Conservation (phyloP, 2,113 vertebrate genomes). For the Pangasianodon hypophthalmus region DNA sequence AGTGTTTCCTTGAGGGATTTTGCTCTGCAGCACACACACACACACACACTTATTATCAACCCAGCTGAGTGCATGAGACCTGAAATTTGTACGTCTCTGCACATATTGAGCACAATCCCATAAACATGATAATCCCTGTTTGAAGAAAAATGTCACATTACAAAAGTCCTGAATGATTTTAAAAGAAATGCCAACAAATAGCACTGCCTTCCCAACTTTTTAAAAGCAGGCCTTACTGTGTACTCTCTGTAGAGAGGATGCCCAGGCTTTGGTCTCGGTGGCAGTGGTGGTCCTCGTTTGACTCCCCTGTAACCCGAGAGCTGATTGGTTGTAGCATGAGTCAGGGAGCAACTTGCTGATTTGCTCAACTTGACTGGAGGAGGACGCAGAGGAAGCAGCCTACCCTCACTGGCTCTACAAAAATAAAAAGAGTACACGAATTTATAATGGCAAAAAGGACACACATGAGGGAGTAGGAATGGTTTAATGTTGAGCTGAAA, state of each 20-base stretch:
- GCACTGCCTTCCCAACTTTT: background rate
- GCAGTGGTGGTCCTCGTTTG: conserved; percentile 85
- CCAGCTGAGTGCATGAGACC: too few relatives aligned
- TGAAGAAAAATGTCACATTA: background rate
- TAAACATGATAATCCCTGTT: background rate
- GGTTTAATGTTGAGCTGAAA: background rate
- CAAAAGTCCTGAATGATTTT: background rate
- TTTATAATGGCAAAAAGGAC: background rate
- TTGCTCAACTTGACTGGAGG: conserved; percentile 44
- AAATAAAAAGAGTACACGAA: background rate
- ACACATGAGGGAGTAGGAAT: background rate
- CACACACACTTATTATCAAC: too few relatives aligned
- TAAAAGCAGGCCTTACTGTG: conserved; percentile 68
- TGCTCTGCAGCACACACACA: conserved; percentile 10
- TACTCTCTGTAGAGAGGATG: conserved; percentile 87
- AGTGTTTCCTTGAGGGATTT: background rate
- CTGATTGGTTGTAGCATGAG: conserved; percentile 75
- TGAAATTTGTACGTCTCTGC: background rate
- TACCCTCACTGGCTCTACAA: conserved; percentile 72
- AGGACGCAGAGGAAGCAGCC: conserved; percentile 55
- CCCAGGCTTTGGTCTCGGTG: conserved; percentile 90
- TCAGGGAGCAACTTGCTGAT: conserved; percentile 63
- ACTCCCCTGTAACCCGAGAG: conserved; percentile 71
- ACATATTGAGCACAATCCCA: background rate
- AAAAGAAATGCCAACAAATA: background rate